These are phyloP conservation scores for Lasiurus borealis DNA, from an alignment of 2,113 vertebrate genomes.

Conservation along the genomic window DNA sequence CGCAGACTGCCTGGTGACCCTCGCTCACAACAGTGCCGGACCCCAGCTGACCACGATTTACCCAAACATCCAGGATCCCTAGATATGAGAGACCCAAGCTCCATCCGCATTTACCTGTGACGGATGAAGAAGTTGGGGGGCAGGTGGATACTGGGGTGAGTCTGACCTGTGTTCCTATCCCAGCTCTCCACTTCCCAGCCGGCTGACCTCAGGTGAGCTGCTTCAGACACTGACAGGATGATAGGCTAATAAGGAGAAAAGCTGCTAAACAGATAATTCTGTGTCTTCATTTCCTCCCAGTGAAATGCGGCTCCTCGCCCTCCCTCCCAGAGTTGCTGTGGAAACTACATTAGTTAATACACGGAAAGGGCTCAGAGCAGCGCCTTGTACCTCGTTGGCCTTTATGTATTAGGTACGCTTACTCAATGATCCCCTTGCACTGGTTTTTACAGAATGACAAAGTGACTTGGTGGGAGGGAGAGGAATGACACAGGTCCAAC, in stretches of 20 bases:
- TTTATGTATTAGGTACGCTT: background rate
- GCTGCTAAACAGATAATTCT: background rate
- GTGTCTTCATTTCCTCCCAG: background rate
- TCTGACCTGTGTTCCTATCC: background rate
- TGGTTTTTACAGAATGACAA: background rate
- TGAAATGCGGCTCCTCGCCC: background rate
- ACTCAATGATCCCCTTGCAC: background rate
- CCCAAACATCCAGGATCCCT: background rate
- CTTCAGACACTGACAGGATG: background rate
- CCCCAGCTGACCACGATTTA: background rate
- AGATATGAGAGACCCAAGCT: background rate
- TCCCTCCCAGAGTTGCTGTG: no score
- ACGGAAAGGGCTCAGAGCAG: background rate
- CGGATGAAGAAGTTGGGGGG: background rate
- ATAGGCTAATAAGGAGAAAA: no score
- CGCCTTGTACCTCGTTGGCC: accelerated
- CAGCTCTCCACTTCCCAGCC: background rate
- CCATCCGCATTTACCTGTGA: background rate
- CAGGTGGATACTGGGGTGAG: background rate
- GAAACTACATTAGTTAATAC: background rate
- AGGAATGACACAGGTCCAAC: background rate
- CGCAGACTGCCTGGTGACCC: background rate
- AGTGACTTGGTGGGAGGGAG: background rate
- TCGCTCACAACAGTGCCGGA: background rate
- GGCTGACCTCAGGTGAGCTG: background rate